phyloP scores from a whole-genome alignment of 2,888 invertebrate genomes.

The Pachymerium ferrugineum region DNA sequence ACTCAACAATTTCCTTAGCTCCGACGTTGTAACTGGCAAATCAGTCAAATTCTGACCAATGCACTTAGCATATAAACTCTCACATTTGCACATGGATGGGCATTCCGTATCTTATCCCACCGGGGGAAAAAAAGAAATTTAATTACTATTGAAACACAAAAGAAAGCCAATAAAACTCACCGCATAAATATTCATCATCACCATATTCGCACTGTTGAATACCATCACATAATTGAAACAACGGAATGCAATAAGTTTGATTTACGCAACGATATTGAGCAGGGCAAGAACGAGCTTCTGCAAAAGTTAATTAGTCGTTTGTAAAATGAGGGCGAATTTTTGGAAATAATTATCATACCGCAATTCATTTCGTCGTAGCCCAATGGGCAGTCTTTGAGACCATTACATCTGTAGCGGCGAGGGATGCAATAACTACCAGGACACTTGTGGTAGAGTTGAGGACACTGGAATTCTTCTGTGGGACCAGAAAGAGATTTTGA shows the following conservation, averaged over 20 bases:
- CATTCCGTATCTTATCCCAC: conserved; percentile 34
- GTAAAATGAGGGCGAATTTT: neutral
- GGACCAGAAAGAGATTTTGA: neutral
- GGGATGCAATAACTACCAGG: conserved; percentile 42
- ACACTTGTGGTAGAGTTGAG: conserved; percentile 41
- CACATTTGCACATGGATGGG: conserved; percentile 40
- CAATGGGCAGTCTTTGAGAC: conserved; percentile 42
- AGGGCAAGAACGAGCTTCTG: conserved; percentile 38
- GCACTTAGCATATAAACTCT: conserved; percentile 40
- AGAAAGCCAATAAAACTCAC: conserved; percentile 34
- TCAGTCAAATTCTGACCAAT: conserved; percentile 38
- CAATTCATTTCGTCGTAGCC: conserved; percentile 41
- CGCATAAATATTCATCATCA: conserved; percentile 42
- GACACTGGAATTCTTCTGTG: conserved; percentile 40
- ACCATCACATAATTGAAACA: conserved; percentile 41
- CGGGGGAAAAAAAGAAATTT: neutral
- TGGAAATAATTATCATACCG: conserved; percentile 34
- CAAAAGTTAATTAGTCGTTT: neutral
- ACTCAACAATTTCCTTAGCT: conserved; percentile 39
- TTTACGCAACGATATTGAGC: conserved; percentile 42
- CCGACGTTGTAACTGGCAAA: conserved; percentile 37
- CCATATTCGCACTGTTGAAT: conserved; percentile 41
- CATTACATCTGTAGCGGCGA: conserved; percentile 41
- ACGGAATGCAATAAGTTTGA: conserved; percentile 41
- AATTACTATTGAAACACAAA: neutral